These are phyloP conservation scores for Acropternis orthonyx DNA, from an alignment of 2,797 vertebrate species.

Conservation along the genomic window DNA sequence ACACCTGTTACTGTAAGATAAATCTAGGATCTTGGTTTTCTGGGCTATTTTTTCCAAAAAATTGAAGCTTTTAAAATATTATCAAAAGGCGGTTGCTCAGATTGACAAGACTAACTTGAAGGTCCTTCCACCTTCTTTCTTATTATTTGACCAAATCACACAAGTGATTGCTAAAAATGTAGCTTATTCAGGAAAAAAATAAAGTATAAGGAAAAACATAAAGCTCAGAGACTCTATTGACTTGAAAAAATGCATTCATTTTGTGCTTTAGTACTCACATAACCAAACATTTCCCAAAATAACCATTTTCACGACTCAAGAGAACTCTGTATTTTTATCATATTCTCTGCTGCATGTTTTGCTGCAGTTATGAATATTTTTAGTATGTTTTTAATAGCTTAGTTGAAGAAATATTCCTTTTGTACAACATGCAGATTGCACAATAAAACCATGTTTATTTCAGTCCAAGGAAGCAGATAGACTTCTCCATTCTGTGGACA, in stretches of 20 bases:
- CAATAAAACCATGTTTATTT: background rate
- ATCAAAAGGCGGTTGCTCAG: background rate
- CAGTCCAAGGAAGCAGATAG: background rate
- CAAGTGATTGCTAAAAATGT: background rate
- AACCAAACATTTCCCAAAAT: background rate
- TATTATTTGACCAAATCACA: background rate
- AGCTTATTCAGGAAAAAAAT: background rate
- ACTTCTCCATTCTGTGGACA: background rate
- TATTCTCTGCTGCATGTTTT: background rate
- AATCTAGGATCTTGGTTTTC: background rate
- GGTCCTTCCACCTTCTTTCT: background rate
- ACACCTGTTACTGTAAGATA: background rate
- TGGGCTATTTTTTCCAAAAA: background rate
- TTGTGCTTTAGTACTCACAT: background rate
- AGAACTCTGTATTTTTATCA: background rate
- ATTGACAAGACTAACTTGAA: background rate
- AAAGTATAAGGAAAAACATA: background rate
- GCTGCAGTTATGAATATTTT: background rate
- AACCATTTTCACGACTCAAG: background rate
- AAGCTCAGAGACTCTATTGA: background rate
- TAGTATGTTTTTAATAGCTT: background rate
- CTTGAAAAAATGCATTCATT: background rate
- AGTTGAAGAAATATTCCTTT: background rate
- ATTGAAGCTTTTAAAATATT: background rate
- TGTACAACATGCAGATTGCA: background rate